Percentiles rank a stretch among this genome's conserved stretches.
These are phyloP conservation scores for Ceriagrion tenellum DNA, from an alignment of 2,888 invertebrate genomes.

Conservation along the genomic window DNA sequence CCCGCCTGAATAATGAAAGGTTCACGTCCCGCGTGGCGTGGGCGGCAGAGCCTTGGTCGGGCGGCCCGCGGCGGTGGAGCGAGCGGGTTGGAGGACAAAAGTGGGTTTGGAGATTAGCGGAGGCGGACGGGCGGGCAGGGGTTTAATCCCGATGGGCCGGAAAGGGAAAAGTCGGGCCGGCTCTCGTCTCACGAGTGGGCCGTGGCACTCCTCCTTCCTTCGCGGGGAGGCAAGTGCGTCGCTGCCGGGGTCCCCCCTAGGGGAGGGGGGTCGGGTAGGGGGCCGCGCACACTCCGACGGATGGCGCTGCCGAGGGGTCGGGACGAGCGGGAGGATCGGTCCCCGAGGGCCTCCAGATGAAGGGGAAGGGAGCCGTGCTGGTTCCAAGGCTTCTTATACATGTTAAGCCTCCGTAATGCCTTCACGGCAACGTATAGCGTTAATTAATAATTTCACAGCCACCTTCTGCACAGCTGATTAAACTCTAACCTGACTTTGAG, in stretches of 20 bases:
- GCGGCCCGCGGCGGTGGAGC: neutral
- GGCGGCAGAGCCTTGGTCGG: neutral
- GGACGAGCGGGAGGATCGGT: neutral
- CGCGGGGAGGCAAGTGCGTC: neutral
- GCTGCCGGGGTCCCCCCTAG: neutral
- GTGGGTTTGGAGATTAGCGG: neutral
- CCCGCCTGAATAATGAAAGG: conserved; percentile 27
- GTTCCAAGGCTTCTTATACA: conserved; percentile 42
- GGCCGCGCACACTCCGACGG: neutral
- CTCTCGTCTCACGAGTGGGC: conserved; percentile 2
- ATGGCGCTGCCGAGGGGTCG: conserved; percentile 13
- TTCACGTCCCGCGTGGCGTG: conserved; percentile 3
- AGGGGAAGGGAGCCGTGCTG: neutral
- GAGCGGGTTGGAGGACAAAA: conserved; percentile 6
- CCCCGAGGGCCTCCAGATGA: neutral
- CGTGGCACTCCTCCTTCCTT: neutral
- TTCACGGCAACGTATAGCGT: conserved; percentile 64
- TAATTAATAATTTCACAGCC: conserved; percentile 68
- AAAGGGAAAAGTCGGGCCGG: neutral
- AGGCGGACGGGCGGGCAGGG: neutral
- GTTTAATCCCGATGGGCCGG: neutral
- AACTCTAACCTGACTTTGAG: conserved; percentile 68
- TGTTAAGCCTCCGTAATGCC: conserved; percentile 68
- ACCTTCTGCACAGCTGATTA: conserved; percentile 68
- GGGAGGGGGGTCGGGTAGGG: neutral